Evolutionary conservation across 2,113 vertebrate genomes (phyloP).

Genomic region (Sciurus niger): DNA sequence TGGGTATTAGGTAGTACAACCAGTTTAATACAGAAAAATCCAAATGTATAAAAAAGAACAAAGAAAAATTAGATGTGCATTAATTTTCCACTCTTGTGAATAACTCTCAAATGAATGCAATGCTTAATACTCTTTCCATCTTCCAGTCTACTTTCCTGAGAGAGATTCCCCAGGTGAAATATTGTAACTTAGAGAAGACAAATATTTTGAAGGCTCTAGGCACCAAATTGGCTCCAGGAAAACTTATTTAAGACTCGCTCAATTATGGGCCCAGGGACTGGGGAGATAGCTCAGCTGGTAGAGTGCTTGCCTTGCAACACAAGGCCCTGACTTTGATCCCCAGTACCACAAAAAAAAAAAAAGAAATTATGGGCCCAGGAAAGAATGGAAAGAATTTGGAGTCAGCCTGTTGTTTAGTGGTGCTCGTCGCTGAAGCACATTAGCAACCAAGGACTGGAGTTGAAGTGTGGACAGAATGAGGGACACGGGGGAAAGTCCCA

Average conservation of each 20-base stretch:
- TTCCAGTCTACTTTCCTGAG: too few relatives aligned
- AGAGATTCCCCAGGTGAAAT: too few relatives aligned
- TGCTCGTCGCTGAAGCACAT: neutral
- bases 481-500: neutral
- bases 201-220: slow-evolving; percentile 46
- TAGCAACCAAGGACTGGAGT: neutral
- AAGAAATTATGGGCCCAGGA: neutral
- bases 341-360: too few relatives aligned
- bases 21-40: neutral
- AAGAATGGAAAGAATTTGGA: neutral
- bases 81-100: too few relatives aligned
- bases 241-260: slow-evolving; percentile 10
- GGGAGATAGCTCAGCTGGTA: too few relatives aligned
- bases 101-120: too few relatives aligned
- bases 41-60: neutral
- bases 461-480: neutral
- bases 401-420: neutral
- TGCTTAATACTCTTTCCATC: too few relatives aligned
- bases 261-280: too few relatives aligned
- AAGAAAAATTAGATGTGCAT: too few relatives aligned
- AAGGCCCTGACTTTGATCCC: too few relatives aligned
- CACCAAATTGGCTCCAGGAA: neutral
- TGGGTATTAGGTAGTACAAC: neutral
- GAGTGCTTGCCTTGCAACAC: too few relatives aligned
- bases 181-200: neutral